Conservation (phyloP, 1,140 invertebrate species). For the Rhyzopertha dominica region DNA sequence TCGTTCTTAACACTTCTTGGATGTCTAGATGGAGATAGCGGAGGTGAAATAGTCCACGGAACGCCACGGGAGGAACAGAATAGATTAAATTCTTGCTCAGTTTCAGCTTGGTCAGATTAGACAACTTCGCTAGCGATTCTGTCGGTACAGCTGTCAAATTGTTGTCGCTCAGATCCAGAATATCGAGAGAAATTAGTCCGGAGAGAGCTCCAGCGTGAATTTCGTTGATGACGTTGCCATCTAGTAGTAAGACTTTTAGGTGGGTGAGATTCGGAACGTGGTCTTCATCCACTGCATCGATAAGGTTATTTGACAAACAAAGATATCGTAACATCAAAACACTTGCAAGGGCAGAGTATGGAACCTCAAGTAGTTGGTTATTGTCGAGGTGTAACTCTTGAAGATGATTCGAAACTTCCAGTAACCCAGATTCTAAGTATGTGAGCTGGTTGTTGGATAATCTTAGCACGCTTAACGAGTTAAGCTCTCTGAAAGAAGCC, state of each 20-base stretch:
- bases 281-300: slow-evolving; percentile 60
- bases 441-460: slow-evolving; percentile 71
- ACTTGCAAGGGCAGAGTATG: slow-evolving; percentile 60
- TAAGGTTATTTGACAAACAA: slow-evolving; percentile 67
- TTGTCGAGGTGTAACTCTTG: slow-evolving; percentile 63
- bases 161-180: slow-evolving; percentile 74
- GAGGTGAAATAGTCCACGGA: slow-evolving; percentile 74
- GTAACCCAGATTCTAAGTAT: slow-evolving; percentile 62
- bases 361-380: slow-evolving; percentile 74
- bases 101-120: slow-evolving; percentile 65
- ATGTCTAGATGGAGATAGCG: slow-evolving; percentile 65
- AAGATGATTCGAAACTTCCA: slow-evolving; percentile 64
- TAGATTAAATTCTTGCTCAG: slow-evolving; percentile 72
- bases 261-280: slow-evolving; percentile 64
- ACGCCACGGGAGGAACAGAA: slow-evolving; percentile 64
- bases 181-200: slow-evolving; percentile 60
- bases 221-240: slow-evolving; percentile 66
- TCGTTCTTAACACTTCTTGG: slow-evolving; percentile 57
- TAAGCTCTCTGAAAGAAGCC: slow-evolving; percentile 66
- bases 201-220: slow-evolving; percentile 64
- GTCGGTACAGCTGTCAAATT: slow-evolving; percentile 75
- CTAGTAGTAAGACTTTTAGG: slow-evolving; percentile 58
- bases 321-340: slow-evolving; percentile 60
- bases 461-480: slow-evolving; percentile 64
- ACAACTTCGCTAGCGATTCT: slow-evolving; percentile 65